A percentile compares a stretch with the other conserved stretches of the same genome.
Evolutionary conservation across 2,888 invertebrate species (phyloP).

Genomic region (Melanophora roralis): DNA sequence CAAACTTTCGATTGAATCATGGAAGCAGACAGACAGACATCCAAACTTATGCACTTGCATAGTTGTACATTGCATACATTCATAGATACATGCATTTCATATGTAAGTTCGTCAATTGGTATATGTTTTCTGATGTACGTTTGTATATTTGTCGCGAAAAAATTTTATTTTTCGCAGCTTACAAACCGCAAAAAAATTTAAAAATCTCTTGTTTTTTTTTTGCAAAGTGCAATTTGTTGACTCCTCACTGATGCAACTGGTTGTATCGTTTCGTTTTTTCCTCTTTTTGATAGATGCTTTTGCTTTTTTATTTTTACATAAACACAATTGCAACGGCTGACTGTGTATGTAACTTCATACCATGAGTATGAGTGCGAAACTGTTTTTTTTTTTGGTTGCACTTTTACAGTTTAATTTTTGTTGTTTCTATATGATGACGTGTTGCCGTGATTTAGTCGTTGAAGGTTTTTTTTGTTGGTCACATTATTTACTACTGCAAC

Average conservation of each 20-base stretch:
- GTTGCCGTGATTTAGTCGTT: constrained; percentile 56
- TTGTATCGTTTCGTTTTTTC: constrained; percentile 31
- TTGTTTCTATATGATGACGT: constrained; percentile 53
- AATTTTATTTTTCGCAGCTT: constrained; percentile 57
- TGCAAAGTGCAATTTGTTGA: constrained; percentile 59
- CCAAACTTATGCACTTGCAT: no score
- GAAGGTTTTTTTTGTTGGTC: constrained; percentile 35
- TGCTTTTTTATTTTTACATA: constrained; percentile 17
- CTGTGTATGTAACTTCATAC: background rate
- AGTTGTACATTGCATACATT: background rate
- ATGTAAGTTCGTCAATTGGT: background rate
- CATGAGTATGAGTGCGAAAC: constrained; percentile 21
- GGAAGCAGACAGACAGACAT: no score
- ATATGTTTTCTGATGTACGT: background rate
- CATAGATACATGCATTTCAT: background rate
- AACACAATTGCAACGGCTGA: constrained; percentile 56
- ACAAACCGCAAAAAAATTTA: constrained; percentile 59
- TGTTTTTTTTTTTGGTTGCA: constrained; percentile 7
- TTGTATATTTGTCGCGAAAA: background rate
- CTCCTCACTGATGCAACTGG: constrained; percentile 59
- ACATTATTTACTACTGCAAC: constrained; percentile 31
- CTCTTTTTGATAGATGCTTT: background rate
- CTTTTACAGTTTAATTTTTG: constrained; percentile 38
- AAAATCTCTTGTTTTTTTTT: constrained; percentile 59
- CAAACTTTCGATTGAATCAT: no score